Percentiles rank a stretch among this genome's conserved stretches.
phyloP scores from a whole-genome alignment of 2,797 vertebrate species.

The Sebastes steindachneri region DNA sequence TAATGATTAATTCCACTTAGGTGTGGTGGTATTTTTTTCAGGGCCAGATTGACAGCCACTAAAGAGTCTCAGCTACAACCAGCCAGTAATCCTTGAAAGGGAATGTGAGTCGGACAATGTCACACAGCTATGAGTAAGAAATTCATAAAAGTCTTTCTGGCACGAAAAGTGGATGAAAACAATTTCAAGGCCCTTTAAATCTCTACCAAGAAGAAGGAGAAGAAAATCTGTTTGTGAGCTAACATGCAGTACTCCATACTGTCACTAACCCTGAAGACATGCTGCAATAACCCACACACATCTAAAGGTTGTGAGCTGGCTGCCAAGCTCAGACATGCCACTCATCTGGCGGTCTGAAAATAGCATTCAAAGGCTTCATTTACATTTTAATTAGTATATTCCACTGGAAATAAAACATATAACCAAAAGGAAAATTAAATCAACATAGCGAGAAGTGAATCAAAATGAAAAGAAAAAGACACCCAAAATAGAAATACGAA shows the following conservation, averaged over 20 bases:
- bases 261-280: not conserved
- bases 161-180: constrained; percentile 1
- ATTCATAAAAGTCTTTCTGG: not conserved
- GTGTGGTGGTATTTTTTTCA: not conserved
- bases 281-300: constrained; percentile 11
- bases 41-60: not conserved
- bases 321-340: constrained; percentile 25
- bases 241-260: not conserved
- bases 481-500: not conserved
- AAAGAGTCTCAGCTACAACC: not conserved
- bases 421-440: constrained; percentile 20
- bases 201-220: not conserved
- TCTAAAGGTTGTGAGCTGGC: constrained; percentile 22
- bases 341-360: constrained; percentile 31
- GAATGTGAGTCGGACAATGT: not conserved
- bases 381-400: constrained; percentile 64
- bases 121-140: not conserved
- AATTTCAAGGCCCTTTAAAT: not conserved
- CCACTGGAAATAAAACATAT: constrained; percentile 27
- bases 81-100: not conserved
- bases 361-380: constrained; percentile 59
- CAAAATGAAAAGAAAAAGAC: constrained; percentile 5
- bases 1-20: not conserved
- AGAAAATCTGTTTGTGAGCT: not conserved
- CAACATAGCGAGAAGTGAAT: not conserved